Evolutionary conservation across 2,113 vertebrate species (phyloP).

Genomic region (Probosciger aterrimus): DNA sequence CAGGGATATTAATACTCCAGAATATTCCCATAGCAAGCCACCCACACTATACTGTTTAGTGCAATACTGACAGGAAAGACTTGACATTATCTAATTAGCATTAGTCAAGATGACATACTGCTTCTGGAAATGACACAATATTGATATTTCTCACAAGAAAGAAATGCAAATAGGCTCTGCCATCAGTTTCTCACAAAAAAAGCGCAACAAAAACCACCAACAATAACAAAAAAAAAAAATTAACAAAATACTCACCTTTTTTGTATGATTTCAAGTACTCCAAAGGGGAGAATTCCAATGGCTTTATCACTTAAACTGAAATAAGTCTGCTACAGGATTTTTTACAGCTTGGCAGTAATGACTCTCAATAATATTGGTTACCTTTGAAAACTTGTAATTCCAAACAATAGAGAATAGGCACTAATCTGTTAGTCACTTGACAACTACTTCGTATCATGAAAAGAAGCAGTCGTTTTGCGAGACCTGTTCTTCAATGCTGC

Average conservation of each 20-base stretch:
- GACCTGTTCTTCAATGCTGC: conserved; percentile 51
- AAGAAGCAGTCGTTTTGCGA: not conserved
- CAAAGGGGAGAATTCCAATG: not conserved
- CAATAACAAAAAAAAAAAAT: not conserved
- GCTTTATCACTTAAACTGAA: conserved; percentile 4
- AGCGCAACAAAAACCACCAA: not conserved
- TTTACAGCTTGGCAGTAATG: not conserved
- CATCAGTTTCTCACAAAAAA: not conserved
- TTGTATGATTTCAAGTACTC: not conserved
- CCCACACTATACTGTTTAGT: not conserved
- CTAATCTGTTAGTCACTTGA: not conserved
- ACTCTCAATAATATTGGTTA: not conserved
- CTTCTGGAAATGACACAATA: conserved; percentile 8
- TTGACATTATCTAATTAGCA: not conserved
- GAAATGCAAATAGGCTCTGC: not conserved
- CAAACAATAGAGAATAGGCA: not conserved
- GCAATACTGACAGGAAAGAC: not conserved
- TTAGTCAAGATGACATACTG: not conserved
- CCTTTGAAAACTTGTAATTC: not conserved
- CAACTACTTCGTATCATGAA: not conserved
- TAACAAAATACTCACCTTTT: not conserved
- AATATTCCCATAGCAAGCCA: not conserved
- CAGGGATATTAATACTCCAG: not conserved
- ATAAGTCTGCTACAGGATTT: not conserved
- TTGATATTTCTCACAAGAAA: conserved; percentile 35